These are phyloP conservation scores for Gymnosoma rotundatum DNA, from an alignment of 2,888 invertebrate genomes.

Conservation along the genomic window DNA sequence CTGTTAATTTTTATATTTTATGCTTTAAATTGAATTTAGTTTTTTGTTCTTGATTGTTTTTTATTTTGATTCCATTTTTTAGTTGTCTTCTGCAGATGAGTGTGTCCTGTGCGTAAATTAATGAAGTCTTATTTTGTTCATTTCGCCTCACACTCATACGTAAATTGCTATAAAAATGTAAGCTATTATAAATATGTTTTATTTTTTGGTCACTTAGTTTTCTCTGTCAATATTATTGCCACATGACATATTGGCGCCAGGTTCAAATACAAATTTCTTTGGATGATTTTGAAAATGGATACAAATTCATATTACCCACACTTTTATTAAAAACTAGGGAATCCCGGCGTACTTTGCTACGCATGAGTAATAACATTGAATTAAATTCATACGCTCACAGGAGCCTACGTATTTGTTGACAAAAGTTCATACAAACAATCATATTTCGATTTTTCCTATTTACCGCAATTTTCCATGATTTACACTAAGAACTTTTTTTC, in stretches of 20 bases:
- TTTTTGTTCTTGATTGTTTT: constrained; percentile 31
- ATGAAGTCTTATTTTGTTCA: constrained; percentile 69
- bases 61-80: constrained; percentile 31
- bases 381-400: too few relatives aligned
- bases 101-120: constrained; percentile 59
- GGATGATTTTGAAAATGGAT: too few relatives aligned
- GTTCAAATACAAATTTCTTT: constrained; percentile 15
- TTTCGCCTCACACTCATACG: constrained; percentile 54
- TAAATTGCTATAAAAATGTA: constrained; percentile 51
- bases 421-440: too few relatives aligned
- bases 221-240: constrained; percentile 59
- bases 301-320: too few relatives aligned
- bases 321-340: too few relatives aligned
- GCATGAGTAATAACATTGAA: too few relatives aligned
- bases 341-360: too few relatives aligned
- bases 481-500: too few relatives aligned
- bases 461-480: too few relatives aligned
- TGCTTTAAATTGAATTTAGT: constrained; percentile 42
- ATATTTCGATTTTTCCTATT: too few relatives aligned
- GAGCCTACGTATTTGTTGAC: too few relatives aligned
- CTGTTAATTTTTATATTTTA: constrained; percentile 67
- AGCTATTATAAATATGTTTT: constrained; percentile 25
- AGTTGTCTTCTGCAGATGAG: constrained; percentile 29
- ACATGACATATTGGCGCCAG: constrained; percentile 67
- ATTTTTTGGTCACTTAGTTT: constrained; percentile 58